Base-by-base conservation (phyloP, 2,113 vertebrate species). In the Brevimyrus niger region DNA sequence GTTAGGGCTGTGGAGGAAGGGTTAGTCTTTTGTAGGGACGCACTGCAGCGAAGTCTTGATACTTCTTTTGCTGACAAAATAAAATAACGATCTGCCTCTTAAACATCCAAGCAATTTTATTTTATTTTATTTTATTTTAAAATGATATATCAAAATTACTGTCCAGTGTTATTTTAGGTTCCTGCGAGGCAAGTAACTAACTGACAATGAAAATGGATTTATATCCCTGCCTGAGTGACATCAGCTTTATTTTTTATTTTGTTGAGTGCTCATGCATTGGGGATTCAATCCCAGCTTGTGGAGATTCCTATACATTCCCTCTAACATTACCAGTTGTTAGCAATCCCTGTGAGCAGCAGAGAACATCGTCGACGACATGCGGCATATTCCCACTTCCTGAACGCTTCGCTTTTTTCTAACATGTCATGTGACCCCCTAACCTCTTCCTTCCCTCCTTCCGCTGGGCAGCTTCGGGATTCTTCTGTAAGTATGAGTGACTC, bases 401-500 rank as follows among this genome's bases (percentile, higher is more conserved):
- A 53, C 2, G 85, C 50, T 19, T 23, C 8, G 10, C 42, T 23
- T 84, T 55, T 53, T 51, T 6, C 6, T 27, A 47, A 87, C 47
- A 86, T 53, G 27, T 61, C 13, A 58, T 46, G 53, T 87, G 86
- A 87, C 53, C 35, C 35, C 4, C n/a, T 13, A 23, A 35, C 51
- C 8, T 46, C 50, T 89, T 17, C 23, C 44, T 82, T 83, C 48
- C 13, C 48, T 89, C 53, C 87, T 51, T 92, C 92, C 94, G 94
- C 95, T 92, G 87, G 61, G 91, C 95, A 98, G 97, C 96, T 91
- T 92, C 97, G 96, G 97, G 96, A 94, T 96, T 98, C 93, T 98
- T 98, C 95, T 98, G 97, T 98, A 96, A 99, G 97, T 98, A 98
- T 96, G 51, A 88, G 83, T 35, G 86, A 58, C 31, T 65, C 7